These are phyloP conservation scores for Cliona cf. orientalis DNA, from an alignment of 37 sponge, comb jelly and placozoan genomes.

Conservation along the genomic window DNA sequence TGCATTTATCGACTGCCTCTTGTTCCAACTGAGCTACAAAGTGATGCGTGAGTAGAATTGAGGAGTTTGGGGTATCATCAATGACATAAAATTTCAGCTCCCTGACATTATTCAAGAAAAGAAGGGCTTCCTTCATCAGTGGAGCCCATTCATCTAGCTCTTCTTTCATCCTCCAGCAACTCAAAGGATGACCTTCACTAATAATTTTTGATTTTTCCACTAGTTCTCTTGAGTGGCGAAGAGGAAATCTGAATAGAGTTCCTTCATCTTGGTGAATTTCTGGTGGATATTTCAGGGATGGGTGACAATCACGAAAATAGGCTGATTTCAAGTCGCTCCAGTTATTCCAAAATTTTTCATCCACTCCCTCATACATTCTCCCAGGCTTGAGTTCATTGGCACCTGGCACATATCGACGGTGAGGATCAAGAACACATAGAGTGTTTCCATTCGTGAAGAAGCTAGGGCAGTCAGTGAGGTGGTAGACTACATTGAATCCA, in stretches of 20 bases:
- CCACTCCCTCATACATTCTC: slow-evolving; percentile 8
- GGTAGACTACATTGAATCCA: slow-evolving; percentile 85
- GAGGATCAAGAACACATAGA: slow-evolving; percentile 61
- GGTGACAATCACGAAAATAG: slow-evolving; percentile 6
- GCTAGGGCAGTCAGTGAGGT: slow-evolving; percentile 76
- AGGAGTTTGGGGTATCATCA: neutral
- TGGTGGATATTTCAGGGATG: neutral
- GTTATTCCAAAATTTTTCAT: slow-evolving; percentile 30
- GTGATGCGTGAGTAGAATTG: neutral
- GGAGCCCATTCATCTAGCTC: slow-evolving; percentile 38
- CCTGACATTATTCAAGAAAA: slow-evolving; percentile 49
- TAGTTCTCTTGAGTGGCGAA: slow-evolving; percentile 12
- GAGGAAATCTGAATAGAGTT: slow-evolving; percentile 48
- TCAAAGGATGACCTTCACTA: neutral
- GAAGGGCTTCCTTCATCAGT: slow-evolving; percentile 41
- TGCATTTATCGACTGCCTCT: neutral
- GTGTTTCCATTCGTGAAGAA: slow-evolving; percentile 44
- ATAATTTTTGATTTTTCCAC: slow-evolving; percentile 26
- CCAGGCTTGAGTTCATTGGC: slow-evolving; percentile 22
- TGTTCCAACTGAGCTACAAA: slow-evolving; percentile 3
- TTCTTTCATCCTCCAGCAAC: slow-evolving; percentile 15
- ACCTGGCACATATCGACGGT: slow-evolving; percentile 38
- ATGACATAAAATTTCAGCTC: slow-evolving; percentile 36
- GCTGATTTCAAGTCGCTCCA: slow-evolving; percentile 19
- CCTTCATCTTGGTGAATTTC: slow-evolving; percentile 28